Evolutionary conservation across 2,113 vertebrate species (phyloP), one percentile per base, ranked within the genome.

Genomic region (Cyprinodon tularosa): DNA sequence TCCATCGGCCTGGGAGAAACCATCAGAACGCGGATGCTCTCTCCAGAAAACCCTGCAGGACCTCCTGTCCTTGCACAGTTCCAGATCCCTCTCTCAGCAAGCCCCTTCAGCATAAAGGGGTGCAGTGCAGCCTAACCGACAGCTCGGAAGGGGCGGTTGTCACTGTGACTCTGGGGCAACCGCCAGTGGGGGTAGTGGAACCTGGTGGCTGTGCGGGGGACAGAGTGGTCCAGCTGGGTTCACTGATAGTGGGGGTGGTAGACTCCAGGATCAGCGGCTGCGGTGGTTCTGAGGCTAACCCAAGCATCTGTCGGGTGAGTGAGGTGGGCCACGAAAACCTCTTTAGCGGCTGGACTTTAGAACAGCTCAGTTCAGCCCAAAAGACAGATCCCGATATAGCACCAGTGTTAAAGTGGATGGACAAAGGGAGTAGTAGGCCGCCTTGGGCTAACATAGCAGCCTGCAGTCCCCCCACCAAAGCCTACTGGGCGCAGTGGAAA

Each of bases 21-120:
- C 48, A 64, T 42, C 67, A 66, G 40, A 84, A 74, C n/a, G 71
- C 72, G 0, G 67, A 81, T 36, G 66, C 66, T 14, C 59, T 81
- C 1, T 81, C 78, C 7, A 62, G 72, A 29, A 59, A 1, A 6
- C 9, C 42, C 4, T 82, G 72, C 8, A 3, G 60, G 4, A 12
- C 12, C 4, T n/a, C 20, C 6, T 82, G 61, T 10, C 47, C 63
- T 1, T 80, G 72, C 17, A 63, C 12, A 0, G 12, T 62, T 12
- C 8, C 63, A 9, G 71, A 76, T 12, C 64, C 64, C 9, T 20
- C 5, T 2, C 0, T 7, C 14, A 70, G 40, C 44, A n/a, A 6
- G 13, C 11, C 4, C 0, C 9, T 4, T 9, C 9, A 9, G 5
- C 4, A 42, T 9, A 42, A 42, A 42, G 42, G 0, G 9, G 42